A percentile compares a stretch with the other conserved stretches of the same genome.
Evolutionary conservation across 2,113 vertebrate genomes (phyloP).

Genomic region (Pluvialis apricaria): DNA sequence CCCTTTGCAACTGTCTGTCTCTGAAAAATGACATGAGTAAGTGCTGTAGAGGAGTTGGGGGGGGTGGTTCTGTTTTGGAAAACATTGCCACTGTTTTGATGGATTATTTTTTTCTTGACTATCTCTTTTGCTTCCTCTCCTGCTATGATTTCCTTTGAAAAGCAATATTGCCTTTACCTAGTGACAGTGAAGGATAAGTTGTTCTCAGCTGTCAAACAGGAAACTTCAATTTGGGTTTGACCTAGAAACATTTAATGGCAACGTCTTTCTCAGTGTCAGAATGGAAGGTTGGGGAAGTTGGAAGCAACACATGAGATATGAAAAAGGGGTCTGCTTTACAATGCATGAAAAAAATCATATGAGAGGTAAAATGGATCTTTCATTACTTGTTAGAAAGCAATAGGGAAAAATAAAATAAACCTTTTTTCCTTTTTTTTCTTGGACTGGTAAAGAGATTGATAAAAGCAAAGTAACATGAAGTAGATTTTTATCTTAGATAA

Average conservation of each 20-base stretch:
- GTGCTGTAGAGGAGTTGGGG: not conserved
- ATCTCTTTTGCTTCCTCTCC: not conserved
- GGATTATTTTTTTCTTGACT: not conserved
- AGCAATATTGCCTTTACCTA: conserved; percentile 33
- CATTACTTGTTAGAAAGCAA: not conserved
- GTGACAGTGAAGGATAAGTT: conserved; percentile 12
- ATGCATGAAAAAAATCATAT: not conserved
- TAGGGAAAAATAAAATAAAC: not conserved
- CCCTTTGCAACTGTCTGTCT: not conserved
- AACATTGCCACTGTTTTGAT: not conserved
- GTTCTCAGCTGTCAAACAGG: conserved; percentile 40
- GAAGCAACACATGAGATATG: not conserved
- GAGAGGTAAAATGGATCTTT: not conserved
- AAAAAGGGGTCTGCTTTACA: not conserved
- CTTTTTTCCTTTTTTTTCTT: not conserved
- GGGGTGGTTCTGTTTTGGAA: not conserved
- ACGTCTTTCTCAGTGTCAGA: not conserved
- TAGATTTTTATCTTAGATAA: not conserved
- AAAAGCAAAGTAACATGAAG: not conserved
- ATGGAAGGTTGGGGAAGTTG: not conserved
- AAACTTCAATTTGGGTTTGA: conserved; percentile 41
- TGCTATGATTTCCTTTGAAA: conserved; percentile 22
- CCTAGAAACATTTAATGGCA: conserved; percentile 29
- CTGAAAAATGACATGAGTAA: not conserved
- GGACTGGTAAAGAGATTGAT: not conserved